Evolutionary conservation across 2,113 vertebrate genomes (phyloP), one percentile per base, ranked within the genome.

Genomic region (Lonchura striata): DNA sequence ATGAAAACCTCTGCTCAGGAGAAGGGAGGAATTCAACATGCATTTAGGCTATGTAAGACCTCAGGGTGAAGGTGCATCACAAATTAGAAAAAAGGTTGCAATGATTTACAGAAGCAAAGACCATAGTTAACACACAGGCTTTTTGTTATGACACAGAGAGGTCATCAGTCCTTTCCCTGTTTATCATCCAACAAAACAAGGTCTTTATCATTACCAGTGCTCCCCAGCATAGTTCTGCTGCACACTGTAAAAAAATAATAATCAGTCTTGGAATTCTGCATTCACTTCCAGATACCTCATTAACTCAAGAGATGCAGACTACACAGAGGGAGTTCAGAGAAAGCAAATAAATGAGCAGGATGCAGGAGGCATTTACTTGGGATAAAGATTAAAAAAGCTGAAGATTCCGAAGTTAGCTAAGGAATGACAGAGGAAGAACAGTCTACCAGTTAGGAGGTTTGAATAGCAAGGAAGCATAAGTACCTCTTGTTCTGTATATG

Each of bases 81-180:
- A 92, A 85, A 94, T 89, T 42, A 91, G 87, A 94, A 57, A 90
- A 87, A 91, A 91, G 50, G 84, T 85, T 95, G 78, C 84, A 66
- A 37, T 53, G 39, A 90, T 87, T 84, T 89, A 87, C 28, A 1
- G 74, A 91, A 90, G 46, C 59, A 92, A 83, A 90, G 59, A 69
- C 70, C 56, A 89, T 77, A 84, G 77, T 75, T 91, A 95, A 81
- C 47, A 88, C 37, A 68, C 13, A 61, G 50, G 59, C 33, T 42
- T 95, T 87, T 68, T 89, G 57, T 82, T 84, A 79, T 42, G 65
- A 87, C 91, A 93, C 2, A 2, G 35, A 64, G 41, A 91, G 65
- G 83, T 91, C 86, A 91, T 50, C 42, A 64, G n/a, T 90, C 71
- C 35, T 82, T 82, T 90, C 59, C n/a, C n/a, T 72, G 41, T 75